A percentile compares a stretch with the other conserved stretches of the same genome.
phyloP scores from a whole-genome alignment of 2,113 vertebrate genomes.

The Callospermophilus lateralis region DNA sequence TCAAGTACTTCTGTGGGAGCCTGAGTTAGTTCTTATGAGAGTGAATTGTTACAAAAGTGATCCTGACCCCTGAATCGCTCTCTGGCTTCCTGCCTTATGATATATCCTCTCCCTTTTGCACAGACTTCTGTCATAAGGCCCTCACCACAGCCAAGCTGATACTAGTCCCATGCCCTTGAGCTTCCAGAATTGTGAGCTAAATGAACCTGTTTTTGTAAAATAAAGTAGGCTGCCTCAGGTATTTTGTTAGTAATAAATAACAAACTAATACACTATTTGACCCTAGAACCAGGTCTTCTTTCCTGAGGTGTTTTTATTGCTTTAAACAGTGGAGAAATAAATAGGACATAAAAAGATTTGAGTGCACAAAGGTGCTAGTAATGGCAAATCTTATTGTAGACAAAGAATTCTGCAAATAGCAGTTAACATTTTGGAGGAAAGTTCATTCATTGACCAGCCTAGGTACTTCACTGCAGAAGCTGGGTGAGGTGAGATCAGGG shows the following conservation, averaged over 20 bases:
- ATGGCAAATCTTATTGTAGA: neutral
- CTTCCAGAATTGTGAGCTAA: neutral
- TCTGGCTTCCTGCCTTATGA: neutral
- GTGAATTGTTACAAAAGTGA: neutral
- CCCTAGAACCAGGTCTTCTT: neutral
- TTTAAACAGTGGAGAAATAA: neutral
- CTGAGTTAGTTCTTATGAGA: neutral
- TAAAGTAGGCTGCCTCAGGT: neutral
- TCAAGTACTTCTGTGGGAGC: neutral
- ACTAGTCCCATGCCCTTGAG: too few species aligned
- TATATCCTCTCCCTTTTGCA: neutral
- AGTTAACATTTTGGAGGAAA: neutral
- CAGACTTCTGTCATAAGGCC: neutral
- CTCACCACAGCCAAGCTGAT: neutral
- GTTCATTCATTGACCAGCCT: neutral
- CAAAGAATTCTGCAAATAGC: neutral
- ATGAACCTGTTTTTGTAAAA: neutral
- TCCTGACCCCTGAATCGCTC: neutral
- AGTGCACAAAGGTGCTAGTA: neutral
- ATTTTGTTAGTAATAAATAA: neutral
- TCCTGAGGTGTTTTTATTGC: neutral
- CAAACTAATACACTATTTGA: neutral
- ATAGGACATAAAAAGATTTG: neutral
- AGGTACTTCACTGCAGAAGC: neutral
- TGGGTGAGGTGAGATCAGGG: neutral